Evolutionary conservation across 2,888 invertebrate genomes (phyloP), one percentile per base, ranked within the genome.

Genomic region (Cephus rjabovi): DNA sequence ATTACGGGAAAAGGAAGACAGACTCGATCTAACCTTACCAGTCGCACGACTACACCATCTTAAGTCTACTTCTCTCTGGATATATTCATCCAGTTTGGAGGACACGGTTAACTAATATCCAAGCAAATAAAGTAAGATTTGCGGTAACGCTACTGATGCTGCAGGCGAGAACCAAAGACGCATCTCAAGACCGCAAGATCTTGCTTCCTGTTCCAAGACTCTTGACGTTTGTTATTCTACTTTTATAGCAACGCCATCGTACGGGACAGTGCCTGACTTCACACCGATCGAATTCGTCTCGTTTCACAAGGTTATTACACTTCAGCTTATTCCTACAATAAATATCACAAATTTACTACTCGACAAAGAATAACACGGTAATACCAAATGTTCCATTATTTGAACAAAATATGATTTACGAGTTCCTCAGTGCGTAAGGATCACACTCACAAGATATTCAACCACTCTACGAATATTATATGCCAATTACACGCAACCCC

Each of bases 151-250:
- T 15, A 15, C 40, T 23, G 40, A 40, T 40, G 34, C 70, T 12
- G n/a, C 34, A n/a, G 15, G 80, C 75, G 81, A 87, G 84, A 87
- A 88, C 84, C 83, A 79, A 86, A 87, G 86, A 86, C 81, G 83
- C 83, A 83, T 81, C 82, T 74, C 77, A 73, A 77, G 70, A 87
- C 86, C 84, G 70, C 86, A 85, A 80, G 80, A 82, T 83, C 81
- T 81, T 80, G 81, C 85, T 85, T 87, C 83, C 85, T 87, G 83
- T 77, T 81, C 81, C 85, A 86, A 87, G 84, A 84, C 83, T 87
- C 84, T 79, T 75, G 78, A 76, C 56, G 56, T 56, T 56, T 23
- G 56, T 23, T 15, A 56, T 56, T 56, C 23, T 56, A 56, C 56
- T 56, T 23, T 56, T 56, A 9, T 2, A 56, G 9, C 2, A 23